A percentile compares a stretch with the other conserved stretches of the same genome.
These are phyloP conservation scores for Pogoniulus pusillus DNA, from an alignment of 2,797 vertebrate species.

Conservation along the genomic window DNA sequence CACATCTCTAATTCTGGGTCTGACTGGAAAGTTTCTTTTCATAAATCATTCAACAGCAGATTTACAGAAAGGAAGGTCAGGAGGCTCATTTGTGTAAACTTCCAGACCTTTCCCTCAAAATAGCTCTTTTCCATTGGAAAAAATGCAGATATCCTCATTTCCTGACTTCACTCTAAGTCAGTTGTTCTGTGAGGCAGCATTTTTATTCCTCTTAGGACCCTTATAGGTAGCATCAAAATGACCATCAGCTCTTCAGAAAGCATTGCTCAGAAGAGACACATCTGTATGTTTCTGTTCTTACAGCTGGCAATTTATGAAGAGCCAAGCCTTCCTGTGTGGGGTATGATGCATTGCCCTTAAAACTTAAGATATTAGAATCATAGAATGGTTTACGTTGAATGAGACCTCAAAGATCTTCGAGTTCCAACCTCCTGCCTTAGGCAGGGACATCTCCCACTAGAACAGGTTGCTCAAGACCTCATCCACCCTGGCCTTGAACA, in stretches of 20 bases:
- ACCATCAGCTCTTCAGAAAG: neutral
- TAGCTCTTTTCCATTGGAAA: constrained; percentile 10
- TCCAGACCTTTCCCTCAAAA: neutral
- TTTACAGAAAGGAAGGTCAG: constrained; percentile 1
- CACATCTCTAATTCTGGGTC: neutral
- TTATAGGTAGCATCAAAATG: neutral
- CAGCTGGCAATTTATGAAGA: neutral
- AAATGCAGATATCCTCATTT: neutral
- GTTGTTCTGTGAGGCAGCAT: neutral
- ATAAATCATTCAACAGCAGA: neutral
- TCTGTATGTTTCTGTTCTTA: accelerated
- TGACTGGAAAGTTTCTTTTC: constrained; percentile 11
- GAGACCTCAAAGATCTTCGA: no score
- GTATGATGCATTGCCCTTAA: neutral
- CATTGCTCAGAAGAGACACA: neutral
- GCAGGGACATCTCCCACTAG: no score
- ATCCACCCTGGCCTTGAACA: no score
- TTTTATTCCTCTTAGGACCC: neutral
- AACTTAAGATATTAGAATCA: neutral
- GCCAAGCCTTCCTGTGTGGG: neutral
- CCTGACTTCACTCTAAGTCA: neutral
- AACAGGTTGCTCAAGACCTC: no score
- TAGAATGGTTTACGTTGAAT: no score
- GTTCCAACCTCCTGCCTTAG: no score
- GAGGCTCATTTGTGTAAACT: constrained; percentile 26